phyloP scores from a whole-genome alignment of 1,140 invertebrate genomes.

The Archegozetes longisetosus region DNA sequence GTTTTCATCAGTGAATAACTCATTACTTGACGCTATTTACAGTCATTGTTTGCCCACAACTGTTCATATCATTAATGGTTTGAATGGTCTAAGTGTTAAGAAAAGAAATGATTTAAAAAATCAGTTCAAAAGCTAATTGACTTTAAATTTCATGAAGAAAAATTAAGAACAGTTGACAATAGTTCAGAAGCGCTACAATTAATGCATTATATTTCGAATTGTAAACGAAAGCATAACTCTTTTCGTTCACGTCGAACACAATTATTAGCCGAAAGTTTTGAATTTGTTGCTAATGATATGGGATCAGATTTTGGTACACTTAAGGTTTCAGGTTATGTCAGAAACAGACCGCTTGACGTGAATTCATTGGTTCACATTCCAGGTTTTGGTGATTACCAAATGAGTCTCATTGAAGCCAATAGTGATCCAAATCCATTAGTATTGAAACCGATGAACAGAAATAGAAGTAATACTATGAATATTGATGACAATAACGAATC shows the following conservation, averaged over 20 bases:
- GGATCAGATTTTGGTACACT: constrained; percentile 44
- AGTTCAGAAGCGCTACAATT: constrained; percentile 56
- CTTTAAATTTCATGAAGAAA: constrained; percentile 65
- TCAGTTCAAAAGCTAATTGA: constrained; percentile 52
- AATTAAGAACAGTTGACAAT: constrained; percentile 57
- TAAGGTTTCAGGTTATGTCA: constrained; percentile 66
- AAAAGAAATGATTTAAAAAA: constrained; percentile 57
- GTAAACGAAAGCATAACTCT: constrained; percentile 53
- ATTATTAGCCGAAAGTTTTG: constrained; percentile 57
- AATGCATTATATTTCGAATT: constrained; percentile 56
- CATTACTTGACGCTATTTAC: constrained; percentile 47
- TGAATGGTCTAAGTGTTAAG: constrained; percentile 25
- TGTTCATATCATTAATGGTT: constrained; percentile 46
- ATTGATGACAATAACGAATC: constrained; percentile 17
- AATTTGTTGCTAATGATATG: constrained; percentile 37
- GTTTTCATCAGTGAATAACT: constrained; percentile 29
- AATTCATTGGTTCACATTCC: constrained; percentile 78
- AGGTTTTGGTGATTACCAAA: constrained; percentile 80
- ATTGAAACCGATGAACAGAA: neutral
- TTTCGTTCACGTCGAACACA: constrained; percentile 61
- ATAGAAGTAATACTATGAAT: neutral
- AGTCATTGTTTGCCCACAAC: constrained; percentile 69
- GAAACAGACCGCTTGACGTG: constrained; percentile 52
- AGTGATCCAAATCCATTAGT: constrained; percentile 57
- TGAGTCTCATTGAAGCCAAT: constrained; percentile 55